Evolutionary conservation across 2,888 invertebrate genomes (phyloP), one percentile per base, ranked within the genome.

Genomic region (Perizoma affinitatum): DNA sequence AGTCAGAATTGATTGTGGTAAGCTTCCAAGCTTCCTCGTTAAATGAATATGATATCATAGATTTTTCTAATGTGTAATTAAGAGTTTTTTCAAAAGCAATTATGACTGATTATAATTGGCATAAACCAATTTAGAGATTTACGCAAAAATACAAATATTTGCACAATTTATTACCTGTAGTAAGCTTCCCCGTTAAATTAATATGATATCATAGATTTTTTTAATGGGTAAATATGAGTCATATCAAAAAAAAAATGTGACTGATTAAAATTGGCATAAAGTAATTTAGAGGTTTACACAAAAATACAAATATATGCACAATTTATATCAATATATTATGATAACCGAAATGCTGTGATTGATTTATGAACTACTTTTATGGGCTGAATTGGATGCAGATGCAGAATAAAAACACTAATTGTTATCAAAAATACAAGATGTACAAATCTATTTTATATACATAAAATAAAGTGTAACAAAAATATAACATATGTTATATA

Each of bases 1-100:
- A 76, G 75, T 78, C 78, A 75, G 67, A 72, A 58, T 72, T 74
- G 75, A 82, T 76, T 79, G 74, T 76, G n/a, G n/a, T n/a, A n/a
- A n/a, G n/a, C n/a, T n/a, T n/a, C n/a, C n/a, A n/a, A n/a, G 78
- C 85, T 87, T 84, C 85, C 86, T 84, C 74, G 62, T 81, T 69
- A 65, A 58, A 58, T 54, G 58, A 54, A 55, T 59, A 78, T 83
- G 81, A 82, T 75, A 75, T 82, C 79, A 83, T 75, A 65, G 6
- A 33, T 43, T 38, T 53, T 36, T 54, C 42, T 48, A 35, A 11
- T n/a, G 9, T 11, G 6, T 45, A 41, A 48, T 48, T 47, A 8
- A 7, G 44, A 40, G 42, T 9, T 49, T 11, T 43, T 33, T 22
- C 22, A 11, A 22, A 34, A 34, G 38, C 43, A 48, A 48, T 43